A percentile compares a stretch with the other conserved stretches of the same genome.
These are phyloP conservation scores for Babylonia areolata DNA, from an alignment of 1,140 invertebrate genomes.

Conservation along the genomic window DNA sequence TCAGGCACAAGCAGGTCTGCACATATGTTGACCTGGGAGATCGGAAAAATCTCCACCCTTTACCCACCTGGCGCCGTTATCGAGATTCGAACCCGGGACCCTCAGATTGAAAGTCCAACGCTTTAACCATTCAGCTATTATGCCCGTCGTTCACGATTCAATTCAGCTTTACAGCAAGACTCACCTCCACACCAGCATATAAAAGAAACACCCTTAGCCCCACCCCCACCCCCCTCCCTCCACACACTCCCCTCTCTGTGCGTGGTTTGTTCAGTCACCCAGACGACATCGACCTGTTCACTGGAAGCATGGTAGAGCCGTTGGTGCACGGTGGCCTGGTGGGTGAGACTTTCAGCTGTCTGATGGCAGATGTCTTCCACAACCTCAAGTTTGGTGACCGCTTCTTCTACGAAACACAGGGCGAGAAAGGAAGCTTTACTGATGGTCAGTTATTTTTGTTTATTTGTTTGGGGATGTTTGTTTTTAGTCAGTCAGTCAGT, in stretches of 20 bases:
- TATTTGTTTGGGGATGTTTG: no score
- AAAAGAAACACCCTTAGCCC: background rate
- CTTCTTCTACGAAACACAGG: constrained; percentile 85
- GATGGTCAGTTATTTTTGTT: constrained; percentile 29
- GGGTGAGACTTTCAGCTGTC: constrained; percentile 96
- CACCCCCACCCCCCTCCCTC: background rate
- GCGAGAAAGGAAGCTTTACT: constrained; percentile 4
- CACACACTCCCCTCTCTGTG: background rate
- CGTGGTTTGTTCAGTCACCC: constrained; percentile 58
- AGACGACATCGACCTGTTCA: constrained; percentile 63
- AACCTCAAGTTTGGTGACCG: constrained; percentile 94
- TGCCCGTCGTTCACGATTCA: no score
- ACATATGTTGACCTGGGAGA: no score
- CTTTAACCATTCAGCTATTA: no score
- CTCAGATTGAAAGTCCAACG: no score
- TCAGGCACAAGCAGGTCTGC: no score
- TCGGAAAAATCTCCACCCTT: no score
- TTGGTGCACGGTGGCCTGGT: constrained; percentile 86
- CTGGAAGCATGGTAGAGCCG: constrained; percentile 83
- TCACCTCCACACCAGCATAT: no score
- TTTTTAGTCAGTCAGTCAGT: no score
- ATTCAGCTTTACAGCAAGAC: no score
- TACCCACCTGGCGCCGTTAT: no score
- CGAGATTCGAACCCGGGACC: no score
- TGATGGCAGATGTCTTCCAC: constrained; percentile 94